phyloP scores from a whole-genome alignment of 2,113 vertebrate genomes.

The Actenoides hombroni region DNA sequence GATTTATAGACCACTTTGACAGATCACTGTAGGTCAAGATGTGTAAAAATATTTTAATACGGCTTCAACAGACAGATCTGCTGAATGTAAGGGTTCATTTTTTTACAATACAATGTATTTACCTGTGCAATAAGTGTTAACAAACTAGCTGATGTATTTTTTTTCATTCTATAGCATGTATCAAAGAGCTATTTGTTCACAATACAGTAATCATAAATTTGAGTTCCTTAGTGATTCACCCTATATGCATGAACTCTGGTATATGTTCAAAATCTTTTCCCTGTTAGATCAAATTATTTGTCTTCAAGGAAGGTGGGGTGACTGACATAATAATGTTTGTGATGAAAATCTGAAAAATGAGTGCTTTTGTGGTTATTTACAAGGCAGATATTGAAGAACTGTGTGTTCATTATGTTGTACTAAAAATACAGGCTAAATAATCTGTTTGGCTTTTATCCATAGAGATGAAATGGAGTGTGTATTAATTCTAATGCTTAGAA shows the following conservation, averaged over 20 bases:
- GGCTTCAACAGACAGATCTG: neutral
- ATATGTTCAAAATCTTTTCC: conserved; percentile 45
- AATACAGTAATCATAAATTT: conserved; percentile 30
- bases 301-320: neutral
- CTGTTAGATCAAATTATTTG: conserved; percentile 38
- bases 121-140: neutral
- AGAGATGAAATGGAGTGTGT: neutral
- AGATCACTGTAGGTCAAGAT: neutral
- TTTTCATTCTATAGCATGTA: neutral
- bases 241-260: neutral
- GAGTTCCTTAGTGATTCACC: conserved; percentile 38
- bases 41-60: neutral
- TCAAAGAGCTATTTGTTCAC: conserved; percentile 2
- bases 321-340: conserved; percentile 11
- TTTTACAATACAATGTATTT: neutral
- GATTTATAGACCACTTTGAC: neutral
- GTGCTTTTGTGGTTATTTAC: conserved; percentile 23
- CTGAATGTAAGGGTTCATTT: neutral
- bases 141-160: neutral
- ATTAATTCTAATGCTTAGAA: neutral
- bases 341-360: conserved; percentile 37
- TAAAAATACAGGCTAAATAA: neutral
- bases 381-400: neutral
- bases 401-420: neutral
- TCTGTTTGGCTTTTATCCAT: neutral